Evolutionary conservation across 1,140 invertebrate species (phyloP), one percentile per base, ranked within the genome.

Genomic region (Alviniconcha marisindica): DNA sequence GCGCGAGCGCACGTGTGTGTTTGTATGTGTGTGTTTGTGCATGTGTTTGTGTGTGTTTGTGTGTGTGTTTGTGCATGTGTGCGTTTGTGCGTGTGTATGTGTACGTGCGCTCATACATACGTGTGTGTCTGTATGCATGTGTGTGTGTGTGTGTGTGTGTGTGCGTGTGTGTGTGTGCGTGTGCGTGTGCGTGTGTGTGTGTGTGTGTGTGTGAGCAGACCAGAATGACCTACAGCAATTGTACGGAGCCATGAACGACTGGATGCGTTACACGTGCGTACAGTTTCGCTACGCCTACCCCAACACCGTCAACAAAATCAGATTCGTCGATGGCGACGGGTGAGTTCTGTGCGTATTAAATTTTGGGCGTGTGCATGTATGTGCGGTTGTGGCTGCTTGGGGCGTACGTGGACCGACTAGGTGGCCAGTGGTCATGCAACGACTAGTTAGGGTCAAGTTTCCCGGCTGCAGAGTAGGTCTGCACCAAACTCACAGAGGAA

Each of bases 251-350:
- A 79, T 83, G 44, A 33, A 77, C 12, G 63, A 83, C 1, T 83
- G 76, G 74, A 77, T 69, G 60, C 63, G 44, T 31, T 42, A 79
- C 31, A 83, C 82, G 7, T 83, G 82, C 40, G 40, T 83, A 12
- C 44, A 60, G 40, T 83, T 83, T 38, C 33, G 24, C 0, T 63
- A 74, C 10, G 77, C 77, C 0, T 15, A 15, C 0, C 60, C 42
- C 0, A 3, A 56, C 36, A 48, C 31, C 48, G 4, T 14, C 21
- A 83, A 83, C 76, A 78, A 73, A 36, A 66, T 83, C 24, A n/a
- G 54, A 18, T 78, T 83, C 15, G 36, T 42, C 18, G 77, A 71
- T 79, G 82, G 60, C 7, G 15, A 71, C 31, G 81, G 81, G 81
- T 88, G 44, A 21, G 73, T 76, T 10, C n/a, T n/a, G n/a, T n/a